Evolutionary conservation across 2,888 invertebrate genomes (phyloP).

Genomic region (Nasonia oneida): DNA sequence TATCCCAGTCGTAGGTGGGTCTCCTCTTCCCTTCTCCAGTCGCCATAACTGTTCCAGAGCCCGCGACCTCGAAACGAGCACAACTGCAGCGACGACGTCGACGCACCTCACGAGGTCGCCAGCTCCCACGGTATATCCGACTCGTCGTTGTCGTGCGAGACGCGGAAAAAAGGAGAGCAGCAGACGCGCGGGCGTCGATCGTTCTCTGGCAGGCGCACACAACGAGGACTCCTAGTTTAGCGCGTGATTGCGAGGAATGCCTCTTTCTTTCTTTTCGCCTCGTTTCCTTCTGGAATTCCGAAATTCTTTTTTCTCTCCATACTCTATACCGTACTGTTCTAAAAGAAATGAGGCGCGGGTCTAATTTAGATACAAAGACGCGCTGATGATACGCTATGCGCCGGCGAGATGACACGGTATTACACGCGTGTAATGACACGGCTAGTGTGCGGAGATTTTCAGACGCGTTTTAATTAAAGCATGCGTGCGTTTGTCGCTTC

Average conservation of each 20-base stretch:
- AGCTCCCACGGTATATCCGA: conserved; percentile 71
- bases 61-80: conserved; percentile 18
- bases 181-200: conserved; percentile 5
- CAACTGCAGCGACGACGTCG: background rate
- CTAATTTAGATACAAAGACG: background rate
- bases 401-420: background rate
- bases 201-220: background rate
- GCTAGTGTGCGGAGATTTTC: background rate
- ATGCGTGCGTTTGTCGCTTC: background rate
- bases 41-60: background rate
- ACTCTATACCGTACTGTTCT: too few relatives aligned
- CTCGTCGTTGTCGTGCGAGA: conserved; percentile 38
- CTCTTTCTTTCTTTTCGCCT: background rate
- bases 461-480: conserved; percentile 23
- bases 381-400: background rate
- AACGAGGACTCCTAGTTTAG: background rate
- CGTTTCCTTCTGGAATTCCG: background rate
- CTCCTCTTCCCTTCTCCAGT: background rate
- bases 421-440: background rate
- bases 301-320: background rate
- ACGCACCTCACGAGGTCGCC: conserved; percentile 70
- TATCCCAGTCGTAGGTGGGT: background rate
- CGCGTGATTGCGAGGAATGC: background rate
- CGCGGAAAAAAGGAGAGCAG: conserved; percentile 17
- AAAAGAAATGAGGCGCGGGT: background rate